phyloP scores from a whole-genome alignment of 2,113 vertebrate species.

The Callithrix jacchus region DNA sequence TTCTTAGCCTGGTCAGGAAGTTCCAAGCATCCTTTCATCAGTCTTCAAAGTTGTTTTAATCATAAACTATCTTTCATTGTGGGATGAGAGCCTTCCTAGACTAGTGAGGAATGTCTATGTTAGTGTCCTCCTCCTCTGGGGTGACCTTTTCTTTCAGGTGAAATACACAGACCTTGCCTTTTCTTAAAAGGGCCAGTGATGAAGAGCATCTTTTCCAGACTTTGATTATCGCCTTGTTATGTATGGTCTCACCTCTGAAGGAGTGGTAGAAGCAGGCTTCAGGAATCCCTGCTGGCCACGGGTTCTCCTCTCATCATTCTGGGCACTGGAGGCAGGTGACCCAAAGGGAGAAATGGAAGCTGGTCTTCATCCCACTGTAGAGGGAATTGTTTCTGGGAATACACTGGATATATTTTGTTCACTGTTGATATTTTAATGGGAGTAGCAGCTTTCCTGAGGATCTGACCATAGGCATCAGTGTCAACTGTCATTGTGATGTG shows the following conservation, averaged over 20 bases:
- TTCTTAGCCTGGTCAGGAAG: background rate
- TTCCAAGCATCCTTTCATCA: background rate
- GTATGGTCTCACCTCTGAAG: background rate
- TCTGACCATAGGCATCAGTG: background rate
- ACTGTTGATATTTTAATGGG: background rate
- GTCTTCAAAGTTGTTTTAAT: background rate
- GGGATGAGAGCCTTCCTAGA: background rate
- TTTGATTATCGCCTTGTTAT: background rate
- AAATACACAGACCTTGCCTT: background rate
- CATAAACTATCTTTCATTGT: background rate
- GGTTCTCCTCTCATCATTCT: background rate
- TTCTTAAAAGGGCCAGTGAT: background rate
- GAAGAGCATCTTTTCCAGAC: background rate
- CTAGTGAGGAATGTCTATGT: background rate
- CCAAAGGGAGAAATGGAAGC: background rate
- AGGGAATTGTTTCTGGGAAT: background rate
- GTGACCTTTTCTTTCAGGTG: background rate
- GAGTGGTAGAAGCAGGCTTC: background rate
- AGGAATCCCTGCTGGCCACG: background rate
- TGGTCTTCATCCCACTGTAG: background rate
- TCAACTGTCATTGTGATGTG: background rate
- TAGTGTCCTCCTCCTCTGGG: background rate
- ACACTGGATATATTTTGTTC: background rate
- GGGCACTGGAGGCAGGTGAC: background rate
- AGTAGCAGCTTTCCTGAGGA: background rate